Conservation (phyloP, 2,113 vertebrate genomes). For the Dolichotis patagonum region DNA sequence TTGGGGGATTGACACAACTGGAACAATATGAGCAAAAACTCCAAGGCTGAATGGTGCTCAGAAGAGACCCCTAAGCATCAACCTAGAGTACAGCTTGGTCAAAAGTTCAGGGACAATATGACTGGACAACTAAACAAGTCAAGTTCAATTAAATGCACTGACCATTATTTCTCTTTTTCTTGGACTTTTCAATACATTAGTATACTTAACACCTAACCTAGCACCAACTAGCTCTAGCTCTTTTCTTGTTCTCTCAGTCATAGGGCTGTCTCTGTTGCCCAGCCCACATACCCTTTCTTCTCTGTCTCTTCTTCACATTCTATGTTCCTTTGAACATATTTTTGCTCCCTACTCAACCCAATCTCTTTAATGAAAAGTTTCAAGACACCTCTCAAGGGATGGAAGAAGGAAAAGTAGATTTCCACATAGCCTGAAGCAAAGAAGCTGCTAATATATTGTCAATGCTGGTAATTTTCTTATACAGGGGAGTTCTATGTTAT, state of each 20-base stretch:
- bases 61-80: conserved; percentile 33
- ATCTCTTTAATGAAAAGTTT: conserved; percentile 60
- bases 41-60: conserved; percentile 8
- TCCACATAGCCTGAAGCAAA: conserved; percentile 33
- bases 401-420: background rate
- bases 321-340: background rate
- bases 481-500: conserved; percentile 56
- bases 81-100: background rate
- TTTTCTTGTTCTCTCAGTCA: conserved; percentile 27
- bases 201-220: conserved; percentile 30
- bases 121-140: conserved; percentile 50
- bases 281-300: background rate
- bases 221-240: conserved; percentile 30
- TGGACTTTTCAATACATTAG: conserved; percentile 61
- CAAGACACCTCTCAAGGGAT: background rate
- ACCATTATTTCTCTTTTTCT: conserved; percentile 70
- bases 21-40: conserved; percentile 44
- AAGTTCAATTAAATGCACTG: conserved; percentile 56
- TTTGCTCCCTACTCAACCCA: background rate
- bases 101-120: conserved; percentile 61
- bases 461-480: conserved; percentile 24
- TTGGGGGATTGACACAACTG: conserved; percentile 14
- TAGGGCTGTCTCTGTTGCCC: background rate
- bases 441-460: conserved; percentile 16
- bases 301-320: background rate